Evolutionary conservation across 2,797 vertebrate species (phyloP).

Genomic region (Garrulus glandarius): DNA sequence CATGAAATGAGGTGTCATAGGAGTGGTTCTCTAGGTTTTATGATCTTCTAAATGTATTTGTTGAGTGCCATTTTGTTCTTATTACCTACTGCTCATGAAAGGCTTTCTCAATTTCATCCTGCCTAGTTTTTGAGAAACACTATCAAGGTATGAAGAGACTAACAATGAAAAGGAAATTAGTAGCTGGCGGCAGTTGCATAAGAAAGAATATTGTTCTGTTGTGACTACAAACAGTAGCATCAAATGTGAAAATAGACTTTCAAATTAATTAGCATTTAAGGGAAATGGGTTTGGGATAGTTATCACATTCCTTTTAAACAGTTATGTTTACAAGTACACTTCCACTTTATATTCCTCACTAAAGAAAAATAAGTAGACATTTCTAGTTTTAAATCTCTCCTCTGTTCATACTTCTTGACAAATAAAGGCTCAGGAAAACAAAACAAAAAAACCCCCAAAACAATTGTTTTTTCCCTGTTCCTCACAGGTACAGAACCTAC

Average conservation of each 20-base stretch:
- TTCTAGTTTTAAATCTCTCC: background rate
- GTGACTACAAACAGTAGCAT: background rate
- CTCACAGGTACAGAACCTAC: background rate
- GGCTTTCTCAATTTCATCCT: background rate
- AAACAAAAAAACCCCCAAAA: background rate
- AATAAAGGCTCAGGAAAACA: background rate
- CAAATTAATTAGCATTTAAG: conserved; percentile 17
- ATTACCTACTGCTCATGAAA: background rate
- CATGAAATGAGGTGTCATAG: background rate
- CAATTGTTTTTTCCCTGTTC: background rate
- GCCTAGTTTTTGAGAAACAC: background rate
- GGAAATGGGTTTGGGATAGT: background rate
- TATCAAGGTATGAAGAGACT: background rate
- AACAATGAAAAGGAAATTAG: background rate
- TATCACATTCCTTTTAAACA: background rate
- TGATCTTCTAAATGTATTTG: background rate
- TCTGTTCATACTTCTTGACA: background rate
- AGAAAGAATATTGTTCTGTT: background rate
- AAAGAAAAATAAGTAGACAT: background rate
- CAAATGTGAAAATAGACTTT: background rate
- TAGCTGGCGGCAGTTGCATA: background rate
- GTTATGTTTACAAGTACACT: background rate
- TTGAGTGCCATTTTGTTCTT: background rate
- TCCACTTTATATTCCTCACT: background rate
- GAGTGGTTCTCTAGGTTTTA: background rate